Percentiles rank a stretch among this genome's conserved stretches.
These are phyloP conservation scores for Diplosoma virens DNA, from an alignment of 23 tunicate genomes.

Conservation along the genomic window DNA sequence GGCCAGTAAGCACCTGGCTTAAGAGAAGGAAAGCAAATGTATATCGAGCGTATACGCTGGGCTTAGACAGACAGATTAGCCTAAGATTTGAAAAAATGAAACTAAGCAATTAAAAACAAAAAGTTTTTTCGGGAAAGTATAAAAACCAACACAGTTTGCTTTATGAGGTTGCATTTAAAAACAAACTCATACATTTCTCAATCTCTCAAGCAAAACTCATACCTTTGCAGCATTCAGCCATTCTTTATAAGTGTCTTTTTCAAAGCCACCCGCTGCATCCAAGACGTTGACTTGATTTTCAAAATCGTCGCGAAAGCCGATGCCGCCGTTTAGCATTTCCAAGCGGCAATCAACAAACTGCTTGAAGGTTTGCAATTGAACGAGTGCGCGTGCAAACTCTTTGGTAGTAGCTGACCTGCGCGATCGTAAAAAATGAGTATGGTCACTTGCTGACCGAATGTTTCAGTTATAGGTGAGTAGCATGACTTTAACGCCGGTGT, in stretches of 20 bases:
- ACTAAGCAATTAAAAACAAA: too few relatives aligned
- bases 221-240: slow-evolving; percentile 77
- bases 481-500: too few relatives aligned
- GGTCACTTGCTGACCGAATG: not conserved
- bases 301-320: slow-evolving; percentile 73
- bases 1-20: too few relatives aligned
- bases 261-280: slow-evolving; percentile 16
- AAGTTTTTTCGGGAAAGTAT: too few relatives aligned
- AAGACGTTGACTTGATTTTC: slow-evolving; percentile 64
- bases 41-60: too few relatives aligned
- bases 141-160: too few relatives aligned
- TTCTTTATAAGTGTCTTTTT: slow-evolving; percentile 62
- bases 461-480: not conserved
- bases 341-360: slow-evolving; percentile 83
- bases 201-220: too few relatives aligned
- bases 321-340: slow-evolving; percentile 78
- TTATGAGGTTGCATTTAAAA: too few relatives aligned
- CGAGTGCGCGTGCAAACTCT: slow-evolving; percentile 52
- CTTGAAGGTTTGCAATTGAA: slow-evolving; percentile 74
- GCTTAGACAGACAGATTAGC: too few relatives aligned
- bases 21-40: too few relatives aligned
- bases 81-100: too few relatives aligned
- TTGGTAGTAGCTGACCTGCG: slow-evolving; percentile 44
- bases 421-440: not conserved
- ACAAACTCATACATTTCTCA: too few relatives aligned